Base-by-base conservation (phyloP, 2,113 vertebrate species). In the Cepphus grylle region DNA sequence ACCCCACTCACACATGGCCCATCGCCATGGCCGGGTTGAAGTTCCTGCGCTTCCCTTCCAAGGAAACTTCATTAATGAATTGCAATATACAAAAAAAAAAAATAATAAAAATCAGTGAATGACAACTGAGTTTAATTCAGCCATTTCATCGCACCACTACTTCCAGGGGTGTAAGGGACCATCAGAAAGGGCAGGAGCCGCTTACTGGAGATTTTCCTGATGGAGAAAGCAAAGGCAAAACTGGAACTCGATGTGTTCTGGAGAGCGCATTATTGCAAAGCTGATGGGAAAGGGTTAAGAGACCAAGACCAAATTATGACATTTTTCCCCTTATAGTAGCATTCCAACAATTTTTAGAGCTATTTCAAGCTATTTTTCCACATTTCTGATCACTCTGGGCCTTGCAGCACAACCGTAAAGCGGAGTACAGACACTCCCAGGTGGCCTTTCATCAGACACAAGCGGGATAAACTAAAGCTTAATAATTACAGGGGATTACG, bases 181-280 rank as follows among this genome's bases (percentile, higher is more conserved):
- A 26, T 0, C 5, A 26, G 69, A 50, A 59, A 52, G 23, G 34
- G 36, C 21, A 20, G 25, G 43, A 58, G 42, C 13, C 11, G 9
- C 65, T 40, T 6, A 4, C 0, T 3, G 1, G 1, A 20, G 6
- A 15, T 21, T 26, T 38, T 47, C 13, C 3, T 21, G 5, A 7
- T 2, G 2, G 11, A 69, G 23, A 69, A 56, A 32, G 27, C 15
- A 6, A 32, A 32, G 23, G 12, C 25, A 8, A 29, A 58, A 9
- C 8, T 10, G 16, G 6, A 58, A 29, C 8, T 3, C 25, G 2
- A 4, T 3, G 4, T 27, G 2, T 26, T 42, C 20, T 2, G 3
- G 15, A 22, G 12, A 38, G 17, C 3, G 12, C 0, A 0, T 11
- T 18, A 5, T 5, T 8, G 1, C 17, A 20, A 53, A 49, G 73